Percentiles rank a stretch among this genome's conserved stretches.
Evolutionary conservation across 64 coral and sea anemone species (phyloP).

Genomic region (Catalaphyllia jardinei): DNA sequence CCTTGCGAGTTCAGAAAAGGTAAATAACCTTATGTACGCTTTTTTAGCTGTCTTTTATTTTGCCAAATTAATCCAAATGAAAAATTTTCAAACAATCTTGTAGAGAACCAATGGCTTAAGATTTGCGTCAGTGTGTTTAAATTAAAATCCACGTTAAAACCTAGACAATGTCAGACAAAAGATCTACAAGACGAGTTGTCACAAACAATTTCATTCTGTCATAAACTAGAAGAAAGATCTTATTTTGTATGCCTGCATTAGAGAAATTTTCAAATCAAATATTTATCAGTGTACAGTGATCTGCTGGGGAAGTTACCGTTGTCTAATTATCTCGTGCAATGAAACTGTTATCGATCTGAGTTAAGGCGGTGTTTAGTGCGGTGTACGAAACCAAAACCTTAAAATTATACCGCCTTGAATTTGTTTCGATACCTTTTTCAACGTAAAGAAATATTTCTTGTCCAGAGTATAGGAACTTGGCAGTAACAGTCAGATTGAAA

Average conservation of each 20-base stretch:
- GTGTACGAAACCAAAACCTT: too few relatives aligned
- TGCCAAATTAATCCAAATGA: conserved; percentile 9
- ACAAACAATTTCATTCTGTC: background rate
- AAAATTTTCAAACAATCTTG: conserved; percentile 18
- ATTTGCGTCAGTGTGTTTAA: background rate
- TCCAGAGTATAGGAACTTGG: too few relatives aligned
- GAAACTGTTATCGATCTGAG: background rate
- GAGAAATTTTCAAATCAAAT: background rate
- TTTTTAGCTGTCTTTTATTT: conserved; percentile 23
- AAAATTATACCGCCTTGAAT: too few relatives aligned
- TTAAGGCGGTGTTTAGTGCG: too few relatives aligned
- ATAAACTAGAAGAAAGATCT: conserved; percentile 7
- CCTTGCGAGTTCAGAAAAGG: background rate
- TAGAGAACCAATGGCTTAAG: background rate
- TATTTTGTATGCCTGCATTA: background rate
- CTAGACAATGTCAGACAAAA: background rate
- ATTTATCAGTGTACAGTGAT: background rate
- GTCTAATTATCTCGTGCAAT: background rate
- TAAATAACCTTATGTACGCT: background rate
- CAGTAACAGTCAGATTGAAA: too few relatives aligned
- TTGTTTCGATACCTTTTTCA: too few relatives aligned
- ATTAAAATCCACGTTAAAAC: background rate
- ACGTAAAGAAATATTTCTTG: too few relatives aligned
- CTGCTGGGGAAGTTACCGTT: background rate
- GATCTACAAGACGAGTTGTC: background rate